A percentile compares a stretch with the other conserved stretches of the same genome.
These are phyloP conservation scores for Sparidentex hasta DNA, from an alignment of 2,797 vertebrate species.

Conservation along the genomic window DNA sequence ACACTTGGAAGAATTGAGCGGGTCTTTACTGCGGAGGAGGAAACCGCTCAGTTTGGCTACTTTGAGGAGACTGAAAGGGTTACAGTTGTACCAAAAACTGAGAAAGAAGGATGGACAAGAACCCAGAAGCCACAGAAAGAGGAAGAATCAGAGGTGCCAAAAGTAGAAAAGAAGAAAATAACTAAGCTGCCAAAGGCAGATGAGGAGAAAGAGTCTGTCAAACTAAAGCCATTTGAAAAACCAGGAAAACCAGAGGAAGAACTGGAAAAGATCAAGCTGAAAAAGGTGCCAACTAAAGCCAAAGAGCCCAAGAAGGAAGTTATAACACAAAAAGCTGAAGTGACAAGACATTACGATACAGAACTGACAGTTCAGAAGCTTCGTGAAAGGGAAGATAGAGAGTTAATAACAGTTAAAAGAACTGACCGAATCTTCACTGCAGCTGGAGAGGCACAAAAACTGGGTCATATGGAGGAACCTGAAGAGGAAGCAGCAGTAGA, in stretches of 20 bases:
- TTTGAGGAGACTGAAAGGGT: constrained; percentile 56
- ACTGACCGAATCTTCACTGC: constrained; percentile 46
- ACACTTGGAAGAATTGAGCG: constrained; percentile 61
- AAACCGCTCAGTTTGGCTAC: constrained; percentile 34
- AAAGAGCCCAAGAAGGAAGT: constrained; percentile 63
- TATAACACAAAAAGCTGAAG: constrained; percentile 51
- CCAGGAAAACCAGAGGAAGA: constrained; percentile 61
- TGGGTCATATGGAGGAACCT: constrained; percentile 30
- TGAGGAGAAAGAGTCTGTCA: constrained; percentile 58
- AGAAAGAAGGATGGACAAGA: constrained; percentile 60
- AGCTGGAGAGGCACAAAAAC: constrained; percentile 37
- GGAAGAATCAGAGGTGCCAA: constrained; percentile 28
- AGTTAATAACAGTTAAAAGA: constrained; percentile 39
- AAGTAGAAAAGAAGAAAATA: constrained; percentile 66
- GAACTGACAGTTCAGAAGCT: constrained; percentile 59
- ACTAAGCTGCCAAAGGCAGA: constrained; percentile 59
- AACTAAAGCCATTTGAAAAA: constrained; percentile 68
- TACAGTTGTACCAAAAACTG: constrained; percentile 42
- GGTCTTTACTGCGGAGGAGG: constrained; percentile 68
- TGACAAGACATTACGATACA: constrained; percentile 57
- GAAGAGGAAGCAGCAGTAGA: constrained; percentile 47
- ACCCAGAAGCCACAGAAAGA: constrained; percentile 48
- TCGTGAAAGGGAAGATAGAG: constrained; percentile 56
- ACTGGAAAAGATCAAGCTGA: constrained; percentile 63
- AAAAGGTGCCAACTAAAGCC: constrained; percentile 72